Conservation (phyloP, 2,113 vertebrate genomes). For the Pholis gunnellus region DNA sequence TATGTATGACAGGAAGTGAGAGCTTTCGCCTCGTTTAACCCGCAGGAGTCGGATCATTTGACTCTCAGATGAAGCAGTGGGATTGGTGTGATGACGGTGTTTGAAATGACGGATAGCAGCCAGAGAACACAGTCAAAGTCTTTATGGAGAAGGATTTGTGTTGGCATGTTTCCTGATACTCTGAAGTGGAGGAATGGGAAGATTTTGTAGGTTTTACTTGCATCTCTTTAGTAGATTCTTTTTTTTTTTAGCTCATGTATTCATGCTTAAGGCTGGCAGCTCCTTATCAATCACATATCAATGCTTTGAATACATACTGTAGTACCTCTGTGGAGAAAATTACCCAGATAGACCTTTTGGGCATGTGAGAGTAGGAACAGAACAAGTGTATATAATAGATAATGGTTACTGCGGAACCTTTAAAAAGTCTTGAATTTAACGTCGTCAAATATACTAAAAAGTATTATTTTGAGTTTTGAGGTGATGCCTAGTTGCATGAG, state of each 20-base stretch:
- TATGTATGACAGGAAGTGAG: background rate
- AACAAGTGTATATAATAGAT: background rate
- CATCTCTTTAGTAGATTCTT: background rate
- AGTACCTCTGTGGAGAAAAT: background rate
- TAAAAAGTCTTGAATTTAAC: background rate
- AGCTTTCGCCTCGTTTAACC: background rate
- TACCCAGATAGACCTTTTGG: background rate
- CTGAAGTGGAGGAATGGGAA: background rate
- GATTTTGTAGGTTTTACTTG: background rate
- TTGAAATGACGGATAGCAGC: background rate
- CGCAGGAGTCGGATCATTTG: background rate
- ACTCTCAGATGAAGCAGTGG: background rate
- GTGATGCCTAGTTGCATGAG: background rate
- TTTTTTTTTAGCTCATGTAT: too few species aligned
- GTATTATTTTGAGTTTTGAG: background rate
- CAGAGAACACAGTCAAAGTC: background rate
- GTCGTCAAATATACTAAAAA: background rate
- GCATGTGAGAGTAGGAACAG: background rate
- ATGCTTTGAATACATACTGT: background rate
- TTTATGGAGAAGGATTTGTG: background rate
- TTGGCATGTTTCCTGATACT: background rate
- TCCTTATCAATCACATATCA: background rate
- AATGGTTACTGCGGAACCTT: background rate
- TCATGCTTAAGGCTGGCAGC: background rate
- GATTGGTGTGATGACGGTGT: conserved; percentile 6